A percentile compares a stretch with the other conserved stretches of the same genome.
Evolutionary conservation across 1,140 invertebrate species (phyloP).

Genomic region (Octopus sinensis): DNA sequence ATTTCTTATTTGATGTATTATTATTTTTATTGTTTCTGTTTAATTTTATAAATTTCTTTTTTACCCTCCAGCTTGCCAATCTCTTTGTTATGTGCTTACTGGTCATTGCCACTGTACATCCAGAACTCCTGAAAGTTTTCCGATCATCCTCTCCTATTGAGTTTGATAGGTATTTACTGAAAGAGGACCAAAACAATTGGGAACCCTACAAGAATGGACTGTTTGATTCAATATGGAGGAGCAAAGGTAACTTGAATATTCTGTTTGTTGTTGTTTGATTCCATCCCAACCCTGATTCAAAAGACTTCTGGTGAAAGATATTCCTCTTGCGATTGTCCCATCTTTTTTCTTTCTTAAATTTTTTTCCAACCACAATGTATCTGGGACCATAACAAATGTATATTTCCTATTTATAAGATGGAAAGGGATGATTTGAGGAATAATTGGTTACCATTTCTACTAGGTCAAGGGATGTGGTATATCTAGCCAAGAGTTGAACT

Average conservation of each 20-base stretch:
- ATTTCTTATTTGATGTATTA: too few relatives aligned
- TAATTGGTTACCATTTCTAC: too few relatives aligned
- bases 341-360: too few relatives aligned
- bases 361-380: too few relatives aligned
- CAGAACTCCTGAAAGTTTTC: slow-evolving; percentile 32
- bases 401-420: too few relatives aligned
- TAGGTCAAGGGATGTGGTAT: too few relatives aligned
- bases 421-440: too few relatives aligned
- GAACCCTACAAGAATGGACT: slow-evolving; percentile 12
- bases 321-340: too few relatives aligned
- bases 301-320: neutral
- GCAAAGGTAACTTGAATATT: slow-evolving; percentile 23
- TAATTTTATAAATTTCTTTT: neutral
- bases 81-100: slow-evolving; percentile 32
- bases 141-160: slow-evolving; percentile 16
- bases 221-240: slow-evolving; percentile 10
- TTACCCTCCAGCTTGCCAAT: slow-evolving; percentile 32
- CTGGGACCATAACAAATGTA: too few relatives aligned
- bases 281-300: neutral
- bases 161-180: slow-evolving; percentile 28
- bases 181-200: slow-evolving; percentile 25
- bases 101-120: slow-evolving; percentile 34
- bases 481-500: too few relatives aligned
- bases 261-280: neutral
- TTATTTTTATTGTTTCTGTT: too few relatives aligned